Conservation (phyloP, 2,797 vertebrate species). For the Xenentodon cancila region DNA sequence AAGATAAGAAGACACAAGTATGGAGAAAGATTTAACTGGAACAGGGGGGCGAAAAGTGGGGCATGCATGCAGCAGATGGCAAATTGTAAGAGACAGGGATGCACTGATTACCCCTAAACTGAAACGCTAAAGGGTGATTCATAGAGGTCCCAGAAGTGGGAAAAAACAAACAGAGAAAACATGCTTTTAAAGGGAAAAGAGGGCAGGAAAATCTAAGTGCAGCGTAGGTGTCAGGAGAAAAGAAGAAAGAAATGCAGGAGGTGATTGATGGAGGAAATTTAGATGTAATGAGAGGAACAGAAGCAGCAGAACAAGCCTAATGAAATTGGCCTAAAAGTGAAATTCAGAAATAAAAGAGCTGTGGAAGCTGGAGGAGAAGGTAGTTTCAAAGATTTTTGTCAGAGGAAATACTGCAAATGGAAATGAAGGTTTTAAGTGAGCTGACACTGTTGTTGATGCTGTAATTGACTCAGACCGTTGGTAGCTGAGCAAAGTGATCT, state of each 20-base stretch:
- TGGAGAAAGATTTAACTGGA: neutral
- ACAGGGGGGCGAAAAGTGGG: constrained; percentile 17
- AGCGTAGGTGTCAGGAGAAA: constrained; percentile 26
- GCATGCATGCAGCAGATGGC: constrained; percentile 37
- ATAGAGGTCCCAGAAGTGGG: constrained; percentile 15
- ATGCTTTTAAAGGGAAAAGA: constrained; percentile 1
- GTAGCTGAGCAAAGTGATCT: constrained; percentile 48
- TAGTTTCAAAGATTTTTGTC: constrained; percentile 39
- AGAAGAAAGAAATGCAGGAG: constrained; percentile 16
- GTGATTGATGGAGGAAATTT: constrained; percentile 52
- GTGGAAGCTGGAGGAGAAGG: constrained; percentile 28
- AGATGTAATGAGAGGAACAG: constrained; percentile 50
- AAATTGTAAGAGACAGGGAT: constrained; percentile 17
- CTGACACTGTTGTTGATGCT: constrained; percentile 42
- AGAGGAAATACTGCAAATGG: constrained; percentile 43
- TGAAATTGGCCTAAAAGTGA: constrained; percentile 37
- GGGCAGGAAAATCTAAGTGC: constrained; percentile 26
- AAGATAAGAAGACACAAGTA: constrained; percentile 6
- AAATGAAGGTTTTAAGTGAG: constrained; percentile 59
- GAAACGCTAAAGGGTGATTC: constrained; percentile 28
- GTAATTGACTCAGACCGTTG: constrained; percentile 56
- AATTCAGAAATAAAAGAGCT: constrained; percentile 20
- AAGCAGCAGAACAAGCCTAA: constrained; percentile 39
- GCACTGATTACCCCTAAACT: constrained; percentile 33
- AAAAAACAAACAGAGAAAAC: constrained; percentile 20